phyloP scores from a whole-genome alignment of 2,888 invertebrate genomes.

The Cephus pygmeus region DNA sequence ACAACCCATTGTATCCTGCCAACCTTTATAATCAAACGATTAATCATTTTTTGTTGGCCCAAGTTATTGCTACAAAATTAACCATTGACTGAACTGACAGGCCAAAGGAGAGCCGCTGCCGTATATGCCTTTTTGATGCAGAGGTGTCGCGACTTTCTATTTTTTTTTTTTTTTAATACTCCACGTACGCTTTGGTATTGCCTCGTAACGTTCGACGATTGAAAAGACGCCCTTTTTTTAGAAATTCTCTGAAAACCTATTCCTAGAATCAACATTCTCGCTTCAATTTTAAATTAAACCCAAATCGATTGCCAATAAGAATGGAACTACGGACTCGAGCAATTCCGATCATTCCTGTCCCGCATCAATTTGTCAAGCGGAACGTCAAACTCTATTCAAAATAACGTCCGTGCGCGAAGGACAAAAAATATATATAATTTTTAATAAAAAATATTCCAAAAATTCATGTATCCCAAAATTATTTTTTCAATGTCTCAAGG shows the following conservation, averaged over 20 bases:
- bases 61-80: conserved; percentile 30
- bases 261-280: background rate
- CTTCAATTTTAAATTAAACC: background rate
- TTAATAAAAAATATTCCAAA: background rate
- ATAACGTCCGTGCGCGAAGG: background rate
- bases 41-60: conserved; percentile 32
- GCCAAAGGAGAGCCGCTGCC: conserved; percentile 10
- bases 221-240: background rate
- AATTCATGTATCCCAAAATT: background rate
- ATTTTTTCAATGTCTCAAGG: no score
- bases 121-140: background rate
- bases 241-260: background rate
- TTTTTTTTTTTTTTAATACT: background rate
- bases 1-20: conserved; percentile 32
- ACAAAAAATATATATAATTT: background rate
- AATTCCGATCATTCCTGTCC: background rate
- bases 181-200: background rate
- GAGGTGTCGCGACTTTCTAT: background rate
- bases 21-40: conserved; percentile 35
- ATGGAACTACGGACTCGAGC: background rate
- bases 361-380: background rate
- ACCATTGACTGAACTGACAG: conserved; percentile 22
- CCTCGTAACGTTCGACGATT: conserved; percentile 2
- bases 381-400: background rate
- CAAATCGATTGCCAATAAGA: background rate